Base-by-base conservation (phyloP, 2,888 invertebrate species). In the Eristalis arbustorum region DNA sequence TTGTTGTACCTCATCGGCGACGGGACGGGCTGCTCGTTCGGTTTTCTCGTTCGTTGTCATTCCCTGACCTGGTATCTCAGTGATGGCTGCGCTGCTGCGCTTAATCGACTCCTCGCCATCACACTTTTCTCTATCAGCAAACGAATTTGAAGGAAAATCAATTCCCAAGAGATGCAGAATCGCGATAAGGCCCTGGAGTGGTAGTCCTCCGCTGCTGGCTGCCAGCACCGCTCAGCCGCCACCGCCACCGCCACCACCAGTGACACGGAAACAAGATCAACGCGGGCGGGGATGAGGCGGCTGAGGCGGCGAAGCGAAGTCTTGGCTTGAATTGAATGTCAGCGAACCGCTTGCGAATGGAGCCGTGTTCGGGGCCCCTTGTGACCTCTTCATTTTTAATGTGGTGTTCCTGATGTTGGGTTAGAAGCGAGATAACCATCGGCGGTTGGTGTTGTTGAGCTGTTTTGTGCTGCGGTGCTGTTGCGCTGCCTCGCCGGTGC, bases 341-440 rank as follows among this genome's bases (percentile, higher is more conserved):
- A 85, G 81, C 76, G 81, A 81, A 81, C 69, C 76, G 63, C 49
- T 28, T 67, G 68, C 62, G 66, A 71, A 37, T 37, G 69, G 67
- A 72, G 75, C 80, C 49, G 66, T 81, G 81, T 85, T 81, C 49
- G 23, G 74, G 71, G 23, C 69, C 81, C 81, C 81, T 74, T 37
- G 61, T 85, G 85, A 85, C 85, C 85, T 85, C 85, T 85, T 85
- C 81, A 85, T 85, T 81, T 81, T 85, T 73, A 85, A 81, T 81
- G 72, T 49, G 42, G 59, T 85, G 84, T 81, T 81, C 34, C 76
- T 80, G 80, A 75, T 84, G 84, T 85, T 73, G 76, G 49, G 76
- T 81, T 81, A 37, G 62, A 74, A 40, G 68, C 28, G 14, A 42
- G 80, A 85, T 85, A 81, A 81, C 69, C 56, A 85, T 85, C 84